These are phyloP conservation scores for Drosophila obscura DNA, from an alignment of 1,140 invertebrate species.

Conservation along the genomic window DNA sequence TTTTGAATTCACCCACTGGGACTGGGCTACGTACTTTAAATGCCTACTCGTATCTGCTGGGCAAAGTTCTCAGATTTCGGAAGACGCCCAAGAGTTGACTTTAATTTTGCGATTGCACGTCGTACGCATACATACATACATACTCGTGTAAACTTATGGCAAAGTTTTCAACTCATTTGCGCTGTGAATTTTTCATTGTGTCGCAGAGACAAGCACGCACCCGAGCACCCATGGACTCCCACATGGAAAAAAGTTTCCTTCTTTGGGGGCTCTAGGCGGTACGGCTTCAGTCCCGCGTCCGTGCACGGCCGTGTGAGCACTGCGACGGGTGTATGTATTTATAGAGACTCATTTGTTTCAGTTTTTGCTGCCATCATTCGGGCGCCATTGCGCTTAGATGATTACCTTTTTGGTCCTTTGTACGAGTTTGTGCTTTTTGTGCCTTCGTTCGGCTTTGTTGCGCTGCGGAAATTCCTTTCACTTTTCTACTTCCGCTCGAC, in stretches of 20 bases:
- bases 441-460: constrained; percentile 30
- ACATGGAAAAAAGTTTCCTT: constrained; percentile 40
- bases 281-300: no score
- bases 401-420: constrained; percentile 68
- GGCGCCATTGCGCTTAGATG: constrained; percentile 52
- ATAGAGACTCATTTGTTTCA: constrained; percentile 77
- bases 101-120: constrained; percentile 56
- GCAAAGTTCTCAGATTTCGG: constrained; percentile 54
- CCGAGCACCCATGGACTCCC: constrained; percentile 7
- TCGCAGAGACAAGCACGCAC: constrained; percentile 46
- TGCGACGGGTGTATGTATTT: constrained; percentile 50
- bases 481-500: constrained; percentile 45
- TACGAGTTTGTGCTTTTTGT: constrained; percentile 48
- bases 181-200: constrained; percentile 78
- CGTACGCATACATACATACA: constrained; percentile 33
- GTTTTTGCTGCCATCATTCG: constrained; percentile 53
- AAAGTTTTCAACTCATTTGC: constrained; percentile 82
- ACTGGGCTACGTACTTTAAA: neutral
- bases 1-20: constrained; percentile 23
- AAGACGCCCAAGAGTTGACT: constrained; percentile 61
- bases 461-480: constrained; percentile 66
- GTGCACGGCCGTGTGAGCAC: neutral
- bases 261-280: neutral
- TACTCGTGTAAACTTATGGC: constrained; percentile 54
- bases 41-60: constrained; percentile 45